A percentile compares a stretch with the other conserved stretches of the same genome.
These are phyloP conservation scores for Rhinoraja longicauda DNA, from an alignment of 2,797 vertebrate genomes.

Conservation along the genomic window DNA sequence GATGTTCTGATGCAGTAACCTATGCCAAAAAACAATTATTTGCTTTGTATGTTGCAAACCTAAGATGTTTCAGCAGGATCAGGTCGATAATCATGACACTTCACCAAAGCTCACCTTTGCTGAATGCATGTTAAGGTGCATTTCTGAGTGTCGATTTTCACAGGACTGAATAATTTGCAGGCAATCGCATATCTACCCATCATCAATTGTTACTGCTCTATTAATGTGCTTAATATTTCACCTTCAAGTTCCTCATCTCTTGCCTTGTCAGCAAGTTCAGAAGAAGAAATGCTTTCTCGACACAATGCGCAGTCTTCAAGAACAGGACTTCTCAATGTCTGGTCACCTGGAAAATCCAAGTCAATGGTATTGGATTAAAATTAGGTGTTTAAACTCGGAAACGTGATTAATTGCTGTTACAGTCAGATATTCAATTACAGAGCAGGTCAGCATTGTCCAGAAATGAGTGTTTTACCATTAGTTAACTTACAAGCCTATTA, in stretches of 20 bases:
- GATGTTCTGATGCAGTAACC: background rate
- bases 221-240: constrained; percentile 48
- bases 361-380: constrained; percentile 28
- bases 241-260: constrained; percentile 89
- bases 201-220: background rate
- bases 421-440: background rate
- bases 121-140: background rate
- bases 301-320: constrained; percentile 91
- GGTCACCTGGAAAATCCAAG: constrained; percentile 57
- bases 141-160: background rate
- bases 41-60: background rate
- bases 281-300: constrained; percentile 86
- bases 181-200: background rate
- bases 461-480: too few species aligned
- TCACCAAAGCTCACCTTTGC: background rate
- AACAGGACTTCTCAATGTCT: constrained; percentile 71
- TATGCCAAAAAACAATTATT: background rate
- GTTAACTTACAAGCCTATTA: background rate
- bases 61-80: background rate
- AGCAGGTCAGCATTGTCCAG: background rate
- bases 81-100: background rate
- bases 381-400: background rate
- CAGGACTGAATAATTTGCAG: background rate
- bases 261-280: constrained; percentile 85
- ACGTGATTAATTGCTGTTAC: background rate